Evolutionary conservation across 1,140 invertebrate species (phyloP), one percentile per base, ranked within the genome.

Genomic region (Bombus superbus): DNA sequence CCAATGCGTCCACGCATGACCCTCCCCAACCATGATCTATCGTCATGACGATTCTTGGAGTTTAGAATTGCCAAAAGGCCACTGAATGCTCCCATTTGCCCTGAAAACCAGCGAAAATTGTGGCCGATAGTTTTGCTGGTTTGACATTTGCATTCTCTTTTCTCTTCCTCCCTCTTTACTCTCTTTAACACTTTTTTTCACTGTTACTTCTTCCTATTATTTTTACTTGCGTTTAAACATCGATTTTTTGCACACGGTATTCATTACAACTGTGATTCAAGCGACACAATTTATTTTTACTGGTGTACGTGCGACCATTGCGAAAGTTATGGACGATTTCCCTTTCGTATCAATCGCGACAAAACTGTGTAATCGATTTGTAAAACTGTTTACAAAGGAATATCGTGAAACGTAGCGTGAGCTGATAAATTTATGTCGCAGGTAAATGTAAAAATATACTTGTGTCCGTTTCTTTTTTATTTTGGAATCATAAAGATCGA

Each of bases 21-120:
- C 47, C 47, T 53, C 47, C 47, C 18, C 66, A 22, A 72, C 47
- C 81, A 40, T 90, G 89, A 90, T 90, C 83, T 90, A 89, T 85
- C 53, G 86, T 28, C 69, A 22, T 18, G 80, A 44, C 57, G 85
- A 81, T 42, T 68, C 87, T 76, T 88, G 73, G 57, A 69, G 59
- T 66, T 68, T 28, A 28, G 25, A 28, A 6, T 80, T 32, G 47
- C 66, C 74, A 35, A 42, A 88, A 59, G 66, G 11, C 73, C 40
- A 44, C 72, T 25, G 64, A 57, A 71, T 40, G 44, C 18, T n/a
- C 38, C 15, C 25, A 44, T 71, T 71, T 57, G 8, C 78, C 32
- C 5, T 69, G 32, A n/a, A 40, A 47, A 32, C 1, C 28, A 28
- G 25, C 38, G 44, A 80, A 75, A 81, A 71, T 59, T 72, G 22